These are phyloP conservation scores for Iphiclides podalirius DNA, from an alignment of 2,888 invertebrate genomes.

Conservation along the genomic window DNA sequence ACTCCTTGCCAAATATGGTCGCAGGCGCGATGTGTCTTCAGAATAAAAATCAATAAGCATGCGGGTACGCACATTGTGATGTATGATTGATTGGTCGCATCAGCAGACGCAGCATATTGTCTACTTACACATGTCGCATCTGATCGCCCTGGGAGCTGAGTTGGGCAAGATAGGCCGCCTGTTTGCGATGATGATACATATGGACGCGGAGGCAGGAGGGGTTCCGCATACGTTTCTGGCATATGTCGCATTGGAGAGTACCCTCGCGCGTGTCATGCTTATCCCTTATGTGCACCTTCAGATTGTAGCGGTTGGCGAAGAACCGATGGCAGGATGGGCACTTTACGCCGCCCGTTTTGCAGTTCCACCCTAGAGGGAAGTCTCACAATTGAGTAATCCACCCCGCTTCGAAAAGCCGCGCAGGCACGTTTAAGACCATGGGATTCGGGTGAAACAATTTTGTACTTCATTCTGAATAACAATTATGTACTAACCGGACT, in stretches of 20 bases:
- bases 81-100: not conserved
- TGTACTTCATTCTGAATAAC: too few species aligned
- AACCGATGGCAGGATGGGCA: constrained; percentile 82
- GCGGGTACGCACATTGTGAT: not conserved
- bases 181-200: constrained; percentile 83
- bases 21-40: too few species aligned
- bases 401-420: not conserved
- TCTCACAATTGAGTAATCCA: not conserved
- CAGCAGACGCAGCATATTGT: not conserved
- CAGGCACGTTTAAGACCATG: too few species aligned
- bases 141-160: constrained; percentile 55
- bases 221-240: constrained; percentile 84
- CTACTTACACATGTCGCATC: constrained; percentile 50
- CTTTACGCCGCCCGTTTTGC: constrained; percentile 78
- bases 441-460: too few species aligned
- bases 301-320: constrained; percentile 84
- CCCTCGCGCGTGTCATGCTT: constrained; percentile 85
- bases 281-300: constrained; percentile 86
- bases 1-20: too few species aligned
- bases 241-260: constrained; percentile 84
- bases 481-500: constrained; percentile 63
- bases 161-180: constrained; percentile 71
- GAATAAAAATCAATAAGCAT: too few species aligned
- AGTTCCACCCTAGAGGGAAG: constrained; percentile 59
- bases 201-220: constrained; percentile 82